Percentiles rank a stretch among this genome's conserved stretches.
These are phyloP conservation scores for Microplitis mediator DNA, from an alignment of 1,140 invertebrate genomes.

Conservation along the genomic window DNA sequence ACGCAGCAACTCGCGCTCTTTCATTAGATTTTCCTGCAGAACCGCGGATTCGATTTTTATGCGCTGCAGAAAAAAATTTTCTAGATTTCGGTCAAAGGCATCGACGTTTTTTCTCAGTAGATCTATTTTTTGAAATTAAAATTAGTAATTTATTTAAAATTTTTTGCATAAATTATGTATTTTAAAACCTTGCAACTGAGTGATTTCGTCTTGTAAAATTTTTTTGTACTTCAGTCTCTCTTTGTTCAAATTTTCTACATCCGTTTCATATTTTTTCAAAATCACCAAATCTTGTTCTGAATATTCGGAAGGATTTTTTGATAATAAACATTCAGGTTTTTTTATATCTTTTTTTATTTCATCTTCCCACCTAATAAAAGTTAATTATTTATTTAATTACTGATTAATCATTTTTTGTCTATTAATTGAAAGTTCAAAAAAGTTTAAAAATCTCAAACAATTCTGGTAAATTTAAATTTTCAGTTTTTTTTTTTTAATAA, in stretches of 20 bases:
- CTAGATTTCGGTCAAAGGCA: slow-evolving; percentile 66
- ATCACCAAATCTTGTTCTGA: slow-evolving; percentile 66
- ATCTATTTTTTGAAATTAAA: slow-evolving; percentile 34
- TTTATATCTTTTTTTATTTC: slow-evolving; percentile 72
- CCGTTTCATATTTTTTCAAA: slow-evolving; percentile 67
- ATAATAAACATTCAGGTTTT: slow-evolving; percentile 67
- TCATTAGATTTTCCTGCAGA: slow-evolving; percentile 62
- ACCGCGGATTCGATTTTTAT: slow-evolving; percentile 67
- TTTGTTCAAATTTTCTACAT: slow-evolving; percentile 60
- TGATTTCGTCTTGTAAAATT: slow-evolving; percentile 66
- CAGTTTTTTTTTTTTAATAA: too few relatives aligned
- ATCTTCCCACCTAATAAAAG: slow-evolving; percentile 67
- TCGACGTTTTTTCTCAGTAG: slow-evolving; percentile 61
- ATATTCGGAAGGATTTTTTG: slow-evolving; percentile 66
- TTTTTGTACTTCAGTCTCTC: slow-evolving; percentile 68
- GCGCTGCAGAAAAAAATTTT: slow-evolving; percentile 63
- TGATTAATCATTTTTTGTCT: too few relatives aligned
- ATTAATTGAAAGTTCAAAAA: too few relatives aligned
- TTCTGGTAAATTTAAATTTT: too few relatives aligned
- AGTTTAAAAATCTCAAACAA: too few relatives aligned
- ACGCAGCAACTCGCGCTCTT: slow-evolving; percentile 19
- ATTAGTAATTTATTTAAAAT: too few relatives aligned
- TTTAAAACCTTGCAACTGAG: slow-evolving; percentile 54
- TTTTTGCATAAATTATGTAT: too few relatives aligned
- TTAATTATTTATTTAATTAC: slow-evolving; percentile 9